Evolutionary conservation across 2,797 vertebrate genomes (phyloP).

Genomic region (Artibeus jamaicensis): DNA sequence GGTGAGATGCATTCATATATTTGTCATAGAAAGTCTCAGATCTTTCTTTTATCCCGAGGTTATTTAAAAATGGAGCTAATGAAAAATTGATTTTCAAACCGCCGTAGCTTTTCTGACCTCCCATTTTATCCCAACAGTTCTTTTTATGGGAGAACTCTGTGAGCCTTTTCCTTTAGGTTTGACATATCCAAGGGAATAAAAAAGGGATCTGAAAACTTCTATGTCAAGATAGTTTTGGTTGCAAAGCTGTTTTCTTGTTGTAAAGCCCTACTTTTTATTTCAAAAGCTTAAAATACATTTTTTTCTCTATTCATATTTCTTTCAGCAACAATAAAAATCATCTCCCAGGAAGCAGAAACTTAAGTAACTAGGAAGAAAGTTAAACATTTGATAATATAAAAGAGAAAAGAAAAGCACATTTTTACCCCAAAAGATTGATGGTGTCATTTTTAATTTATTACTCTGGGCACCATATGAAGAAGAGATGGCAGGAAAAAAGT

Average conservation of each 20-base stretch:
- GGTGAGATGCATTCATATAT: neutral
- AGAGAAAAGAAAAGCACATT: constrained; percentile 12
- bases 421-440: neutral
- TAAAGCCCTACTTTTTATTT: constrained; percentile 5
- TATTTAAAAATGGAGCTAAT: neutral
- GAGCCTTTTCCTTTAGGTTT: neutral
- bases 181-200: neutral
- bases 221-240: neutral
- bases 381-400: neutral
- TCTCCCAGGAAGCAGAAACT: neutral
- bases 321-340: neutral
- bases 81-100: neutral
- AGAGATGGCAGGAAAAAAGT: neutral
- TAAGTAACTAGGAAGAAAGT: neutral
- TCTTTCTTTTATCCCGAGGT: neutral
- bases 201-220: neutral
- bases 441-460: neutral
- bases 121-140: neutral
- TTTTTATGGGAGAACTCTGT: neutral
- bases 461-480: neutral
- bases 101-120: neutral
- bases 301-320: neutral
- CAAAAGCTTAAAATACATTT: neutral
- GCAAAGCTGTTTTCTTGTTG: neutral
- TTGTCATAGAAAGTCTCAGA: neutral